Evolutionary conservation across 2,797 vertebrate genomes (phyloP).

Genomic region (Periophthalmus magnuspinnatus): DNA sequence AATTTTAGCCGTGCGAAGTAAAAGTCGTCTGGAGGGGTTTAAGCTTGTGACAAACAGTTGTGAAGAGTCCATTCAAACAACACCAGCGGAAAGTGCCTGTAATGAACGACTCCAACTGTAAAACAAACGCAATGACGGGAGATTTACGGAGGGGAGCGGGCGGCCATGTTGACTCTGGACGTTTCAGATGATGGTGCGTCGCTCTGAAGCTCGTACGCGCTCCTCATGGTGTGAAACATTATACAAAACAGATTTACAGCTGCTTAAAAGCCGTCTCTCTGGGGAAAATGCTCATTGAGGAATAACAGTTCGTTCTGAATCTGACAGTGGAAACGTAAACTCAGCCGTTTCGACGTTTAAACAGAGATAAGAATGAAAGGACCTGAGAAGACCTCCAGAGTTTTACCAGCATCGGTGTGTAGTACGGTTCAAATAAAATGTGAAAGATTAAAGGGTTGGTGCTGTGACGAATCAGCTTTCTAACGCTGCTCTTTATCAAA

Average conservation of each 20-base stretch:
- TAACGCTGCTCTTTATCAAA: too few species aligned
- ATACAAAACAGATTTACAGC: not conserved
- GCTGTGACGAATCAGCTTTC: too few species aligned
- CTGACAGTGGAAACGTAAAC: not conserved
- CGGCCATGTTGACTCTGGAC: too few species aligned
- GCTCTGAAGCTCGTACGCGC: too few species aligned
- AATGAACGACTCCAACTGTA: not conserved
- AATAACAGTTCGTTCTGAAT: not conserved
- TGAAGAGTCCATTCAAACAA: not conserved
- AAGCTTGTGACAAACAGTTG: not conserved
- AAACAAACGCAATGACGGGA: not conserved
- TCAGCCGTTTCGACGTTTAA: not conserved
- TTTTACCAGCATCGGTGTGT: not conserved
- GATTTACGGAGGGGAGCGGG: not conserved
- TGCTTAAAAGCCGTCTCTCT: not conserved
- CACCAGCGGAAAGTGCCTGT: conserved; percentile 3
- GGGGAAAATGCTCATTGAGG: not conserved
- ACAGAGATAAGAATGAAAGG: not conserved
- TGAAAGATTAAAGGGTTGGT: too few species aligned
- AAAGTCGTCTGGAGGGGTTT: not conserved
- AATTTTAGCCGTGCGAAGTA: not conserved
- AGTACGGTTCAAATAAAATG: too few species aligned
- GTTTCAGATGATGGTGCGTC: too few species aligned
- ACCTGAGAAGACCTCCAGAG: too few species aligned
- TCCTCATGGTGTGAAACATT: not conserved